phyloP scores from a whole-genome alignment of 2,888 invertebrate species.

The Byasa hedistus region DNA sequence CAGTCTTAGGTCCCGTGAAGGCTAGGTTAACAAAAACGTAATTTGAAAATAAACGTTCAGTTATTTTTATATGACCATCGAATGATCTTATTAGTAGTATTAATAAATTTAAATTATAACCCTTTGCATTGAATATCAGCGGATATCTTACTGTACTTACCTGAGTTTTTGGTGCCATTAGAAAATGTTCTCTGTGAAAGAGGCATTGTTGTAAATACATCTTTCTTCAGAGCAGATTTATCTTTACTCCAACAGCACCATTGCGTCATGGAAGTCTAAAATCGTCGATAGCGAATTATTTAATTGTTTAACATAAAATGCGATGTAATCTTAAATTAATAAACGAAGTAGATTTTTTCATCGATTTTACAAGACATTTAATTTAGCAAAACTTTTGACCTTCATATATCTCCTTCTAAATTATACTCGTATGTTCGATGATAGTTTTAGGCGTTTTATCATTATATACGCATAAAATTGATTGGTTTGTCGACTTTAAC shows the following conservation, averaged over 20 bases:
- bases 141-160: constrained; percentile 35
- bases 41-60: not conserved
- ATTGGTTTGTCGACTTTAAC: too few species aligned
- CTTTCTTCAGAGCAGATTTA: constrained; percentile 54
- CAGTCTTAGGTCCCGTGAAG: not conserved
- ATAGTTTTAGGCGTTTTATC: too few species aligned
- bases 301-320: not conserved
- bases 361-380: too few species aligned
- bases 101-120: not conserved
- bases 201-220: constrained; percentile 81
- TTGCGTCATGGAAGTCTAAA: constrained; percentile 80
- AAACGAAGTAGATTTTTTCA: not conserved
- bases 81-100: not conserved
- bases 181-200: constrained; percentile 72
- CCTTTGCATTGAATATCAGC: not conserved
- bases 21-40: not conserved
- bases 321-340: not conserved
- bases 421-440: too few species aligned
- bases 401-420: too few species aligned
- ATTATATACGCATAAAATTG: too few species aligned
- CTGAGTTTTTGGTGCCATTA: constrained; percentile 67
- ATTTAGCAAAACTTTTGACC: too few species aligned
- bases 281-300: constrained; percentile 30
- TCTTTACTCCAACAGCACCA: constrained; percentile 62
- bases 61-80: not conserved